A percentile compares a stretch with the other conserved stretches of the same genome.
These are phyloP conservation scores for Bombus huntii DNA, from an alignment of 1,140 invertebrate genomes.

Conservation along the genomic window DNA sequence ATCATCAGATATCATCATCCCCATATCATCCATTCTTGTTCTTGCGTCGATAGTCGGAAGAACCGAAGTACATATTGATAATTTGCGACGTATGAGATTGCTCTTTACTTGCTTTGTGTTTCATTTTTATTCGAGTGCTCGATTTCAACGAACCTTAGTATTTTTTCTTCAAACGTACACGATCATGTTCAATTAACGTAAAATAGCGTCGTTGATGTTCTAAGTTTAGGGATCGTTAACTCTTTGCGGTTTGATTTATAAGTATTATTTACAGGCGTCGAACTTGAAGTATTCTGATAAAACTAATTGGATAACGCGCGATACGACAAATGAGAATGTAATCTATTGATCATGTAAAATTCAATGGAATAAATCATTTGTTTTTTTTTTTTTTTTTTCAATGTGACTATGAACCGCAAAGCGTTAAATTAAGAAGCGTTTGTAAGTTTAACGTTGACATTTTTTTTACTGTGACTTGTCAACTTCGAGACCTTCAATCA, in stretches of 20 bases:
- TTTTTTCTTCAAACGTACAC: background rate
- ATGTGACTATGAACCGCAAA: slow-evolving; percentile 6
- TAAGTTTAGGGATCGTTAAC: slow-evolving; percentile 37
- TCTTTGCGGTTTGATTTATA: slow-evolving; percentile 19
- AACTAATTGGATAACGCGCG: background rate
- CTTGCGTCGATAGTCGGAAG: slow-evolving; percentile 74
- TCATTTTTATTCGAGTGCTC: slow-evolving; percentile 4
- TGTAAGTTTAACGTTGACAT: slow-evolving; percentile 14
- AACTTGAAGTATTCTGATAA: background rate
- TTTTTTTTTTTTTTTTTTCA: background rate
- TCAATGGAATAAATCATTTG: background rate
- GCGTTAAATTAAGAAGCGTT: slow-evolving; percentile 9
- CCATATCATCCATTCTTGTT: slow-evolving; percentile 76
- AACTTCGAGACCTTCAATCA: background rate
- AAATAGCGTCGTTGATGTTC: slow-evolving; percentile 13
- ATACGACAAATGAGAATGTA: background rate
- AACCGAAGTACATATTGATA: slow-evolving; percentile 12
- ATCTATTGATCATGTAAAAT: background rate
- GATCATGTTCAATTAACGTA: slow-evolving; percentile 20
- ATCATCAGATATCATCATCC: slow-evolving; percentile 73
- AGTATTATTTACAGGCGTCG: background rate
- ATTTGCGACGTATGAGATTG: background rate
- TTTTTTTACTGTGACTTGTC: slow-evolving; percentile 14
- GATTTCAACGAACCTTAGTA: slow-evolving; percentile 23
- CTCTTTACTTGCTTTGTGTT: background rate